Evolutionary conservation across 2,113 vertebrate species (phyloP), one percentile per base, ranked within the genome.

Genomic region (Pogona vitticeps): DNA sequence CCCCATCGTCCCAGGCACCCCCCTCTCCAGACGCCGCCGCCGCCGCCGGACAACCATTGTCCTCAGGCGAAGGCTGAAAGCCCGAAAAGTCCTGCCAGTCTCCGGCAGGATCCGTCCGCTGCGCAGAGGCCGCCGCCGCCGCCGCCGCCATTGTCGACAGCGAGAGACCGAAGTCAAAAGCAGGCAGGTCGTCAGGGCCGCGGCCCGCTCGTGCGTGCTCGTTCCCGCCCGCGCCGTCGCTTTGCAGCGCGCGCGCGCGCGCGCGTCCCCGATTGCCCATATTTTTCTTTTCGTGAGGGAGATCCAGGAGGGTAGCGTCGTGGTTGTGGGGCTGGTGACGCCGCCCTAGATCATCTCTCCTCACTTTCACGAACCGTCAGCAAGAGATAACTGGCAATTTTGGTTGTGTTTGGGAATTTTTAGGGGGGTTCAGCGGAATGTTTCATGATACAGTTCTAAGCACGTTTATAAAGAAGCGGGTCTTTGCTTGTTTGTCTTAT

Each of bases 61-160:
- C 70, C 42, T 72, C 92, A 1, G 94, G 86, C 1, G 96, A 92
- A n/a, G 98, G 93, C 94, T 97, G 97, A 92, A 99, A 99, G 86
- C 98, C 98, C 91, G 98, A 98, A 90, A 99, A 99, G 94, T 99
- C 98, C 89, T 99, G 98, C 98, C 98, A 99, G 94, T 99, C 98
- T 89, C 98, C 98, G 1, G 90, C 98, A 1, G 90, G 89, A 28
- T 98, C 98, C 46, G 46, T 10, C n/a, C 97, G 97, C 92, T 97
- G 97, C 76, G 97, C 97, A 77, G 75, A 42, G 92, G 98, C 98
- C 96, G 97, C 63, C 92, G 98, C 98, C 96, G 97, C 97, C 97
- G 52, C 78, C 68, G 98, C 98, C 96, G 98, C 98, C 98, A 98
- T 98, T 88, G 94, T 97, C 91, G 92, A 92, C 88, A 1, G 82